Base-by-base conservation (phyloP, 64 coral and sea anemone genomes). In the Stylophora pistillata region DNA sequence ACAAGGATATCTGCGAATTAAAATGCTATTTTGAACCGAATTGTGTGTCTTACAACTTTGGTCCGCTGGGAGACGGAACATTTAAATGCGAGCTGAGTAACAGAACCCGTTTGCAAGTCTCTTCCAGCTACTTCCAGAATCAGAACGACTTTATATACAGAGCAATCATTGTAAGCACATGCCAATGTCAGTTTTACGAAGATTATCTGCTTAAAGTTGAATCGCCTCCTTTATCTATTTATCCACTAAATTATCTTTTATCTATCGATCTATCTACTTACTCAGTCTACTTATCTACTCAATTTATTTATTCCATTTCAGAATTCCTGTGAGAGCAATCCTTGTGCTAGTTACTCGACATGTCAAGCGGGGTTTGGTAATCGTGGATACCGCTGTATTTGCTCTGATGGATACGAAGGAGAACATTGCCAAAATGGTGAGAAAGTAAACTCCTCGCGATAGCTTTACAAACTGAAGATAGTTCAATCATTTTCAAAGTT, bases 31-130 rank as follows among this genome's bases (percentile, higher is more conserved):
- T 76, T 29, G 54, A 88, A 23, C 13, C 58, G 10, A 27, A 11
- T 2, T 88, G 86, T 47, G 86, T 88, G 56, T 88, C 86, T 10
- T 88, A 88, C 28, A 88, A 88, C 53, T 52, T 62, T 30, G 86
- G 86, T n/a, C 72, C 72, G 2, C 26, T 47, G 17, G 27, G 60
- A 30, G 20, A 63, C 37, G 75, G 18, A 30, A 1, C 32, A 11
- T 61, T 28, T 20, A 2, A 64, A 16, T 88, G 86, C n/a, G 86
- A 88, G 18, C 73, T 88, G 12, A 77, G 18, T 60, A 32, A 76
- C 54, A 76, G 26, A 9, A 52, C 75, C 5, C 72, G 76, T 20
- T 61, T 76, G 28, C 54, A 60, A 75, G 73, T 62, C 56, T 29
- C 86, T 18, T 47, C 73, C 16, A 23, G 33, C 10, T 17, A 75